Conservation (phyloP, 2,888 invertebrate genomes). For the Anodontia alba region DNA sequence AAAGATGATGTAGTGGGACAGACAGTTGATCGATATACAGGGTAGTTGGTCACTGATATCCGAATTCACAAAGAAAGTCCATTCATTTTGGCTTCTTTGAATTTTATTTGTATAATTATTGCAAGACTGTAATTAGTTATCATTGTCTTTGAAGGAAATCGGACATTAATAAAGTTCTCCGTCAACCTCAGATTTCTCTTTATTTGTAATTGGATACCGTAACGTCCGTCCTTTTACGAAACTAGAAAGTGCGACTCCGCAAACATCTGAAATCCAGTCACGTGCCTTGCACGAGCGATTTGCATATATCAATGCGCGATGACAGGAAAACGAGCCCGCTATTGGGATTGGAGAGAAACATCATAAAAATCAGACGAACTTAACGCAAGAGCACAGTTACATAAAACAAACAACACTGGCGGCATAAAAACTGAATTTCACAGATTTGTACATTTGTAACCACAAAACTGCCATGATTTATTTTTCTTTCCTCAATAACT, state of each 20-base stretch:
- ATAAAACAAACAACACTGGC: constrained; percentile 33
- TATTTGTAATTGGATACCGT: constrained; percentile 1
- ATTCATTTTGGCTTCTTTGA: constrained; percentile 13
- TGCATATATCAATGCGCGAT: constrained; percentile 30
- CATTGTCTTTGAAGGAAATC: not conserved
- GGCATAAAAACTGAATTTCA: not conserved
- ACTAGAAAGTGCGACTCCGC: constrained; percentile 10
- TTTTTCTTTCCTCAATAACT: not conserved
- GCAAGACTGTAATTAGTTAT: not conserved
- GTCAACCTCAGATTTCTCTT: constrained; percentile 5
- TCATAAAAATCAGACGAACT: constrained; percentile 41
- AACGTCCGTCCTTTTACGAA: constrained; percentile 11
- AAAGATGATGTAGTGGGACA: not conserved
- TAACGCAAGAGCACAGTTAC: constrained; percentile 43
- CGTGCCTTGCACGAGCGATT: constrained; percentile 52
- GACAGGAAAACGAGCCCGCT: not conserved
- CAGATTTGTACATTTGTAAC: not conserved
- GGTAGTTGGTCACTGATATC: constrained; percentile 4
- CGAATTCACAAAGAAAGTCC: constrained; percentile 5
- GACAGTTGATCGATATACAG: not conserved
- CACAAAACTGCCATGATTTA: not conserved
- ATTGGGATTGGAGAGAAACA: not conserved
- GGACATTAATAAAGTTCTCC: constrained; percentile 10
- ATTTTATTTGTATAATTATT: constrained; percentile 13
- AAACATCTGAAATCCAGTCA: constrained; percentile 20